Evolutionary conservation across 2,888 invertebrate genomes (phyloP), one percentile per base, ranked within the genome.

Genomic region (Scaptomyza parva): DNA sequence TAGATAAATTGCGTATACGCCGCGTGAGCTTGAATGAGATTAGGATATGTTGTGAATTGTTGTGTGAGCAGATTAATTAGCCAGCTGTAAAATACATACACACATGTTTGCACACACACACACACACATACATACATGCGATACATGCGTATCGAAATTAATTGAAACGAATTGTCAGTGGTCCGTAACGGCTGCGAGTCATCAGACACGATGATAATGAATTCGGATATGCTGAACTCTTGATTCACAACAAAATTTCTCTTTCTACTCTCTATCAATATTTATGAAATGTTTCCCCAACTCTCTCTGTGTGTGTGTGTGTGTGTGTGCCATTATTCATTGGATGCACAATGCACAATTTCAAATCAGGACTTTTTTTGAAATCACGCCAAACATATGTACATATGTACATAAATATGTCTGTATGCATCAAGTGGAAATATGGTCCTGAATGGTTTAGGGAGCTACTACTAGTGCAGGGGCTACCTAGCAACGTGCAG

Each of bases 341-440:
- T 59, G 39, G 43, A 69, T 58, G 58, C 57, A 58, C 53, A 70
- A 66, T 70, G 70, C 63, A 68, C 60, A 73, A 68, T 61, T 68
- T 64, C 48, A 61, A 68, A 68, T 61, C 58, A 73, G 61, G 69
- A 54, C 69, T 58, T 69, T 60, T 69, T 60, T 52, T 40, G 50
- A 58, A 66, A 61, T 61, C 26, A 58, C 41, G 50, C 37, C 50
- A 68, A 39, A 48, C 47, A 37, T 17, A 37, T 37, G 37, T 37
- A 37, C 5, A 0, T 30, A 14, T 35, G 7, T 14, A 4, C 30
- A 28, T 28, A 9, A 9, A 28, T 1, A 47, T 18, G 17, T 28
- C 7, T 18, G 18, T 47, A 33, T 33, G 20, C n/a, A n/a, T 17
- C n/a, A 20, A 33, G 11, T 48, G 11, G 18, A 33, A 3, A 20